Percentiles rank a stretch among this genome's conserved stretches.
phyloP scores from a whole-genome alignment of 1,140 invertebrate genomes.

The Monomorium pharaonis region DNA sequence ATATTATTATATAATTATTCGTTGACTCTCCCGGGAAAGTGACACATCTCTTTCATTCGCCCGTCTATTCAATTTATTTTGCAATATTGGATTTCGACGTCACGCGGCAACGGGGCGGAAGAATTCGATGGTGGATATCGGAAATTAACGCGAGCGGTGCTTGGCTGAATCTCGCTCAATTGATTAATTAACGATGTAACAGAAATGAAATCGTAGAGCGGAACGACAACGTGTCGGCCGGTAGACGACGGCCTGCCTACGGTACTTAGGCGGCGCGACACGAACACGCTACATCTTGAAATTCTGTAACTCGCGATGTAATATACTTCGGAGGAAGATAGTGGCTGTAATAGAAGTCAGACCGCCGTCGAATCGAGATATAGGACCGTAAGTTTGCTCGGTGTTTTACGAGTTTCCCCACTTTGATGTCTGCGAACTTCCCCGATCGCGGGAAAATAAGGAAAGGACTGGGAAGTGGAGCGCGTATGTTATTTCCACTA shows the following conservation, averaged over 20 bases:
- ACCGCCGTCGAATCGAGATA: slow-evolving; percentile 3
- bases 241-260: neutral
- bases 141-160: slow-evolving; percentile 34
- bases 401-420: slow-evolving; percentile 47
- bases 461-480: slow-evolving; percentile 6
- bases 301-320: slow-evolving; percentile 36
- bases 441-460: neutral
- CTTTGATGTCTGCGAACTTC: slow-evolving; percentile 46
- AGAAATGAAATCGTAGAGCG: neutral
- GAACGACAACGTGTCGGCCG: neutral
- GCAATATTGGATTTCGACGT: slow-evolving; percentile 41
- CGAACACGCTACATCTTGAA: slow-evolving; percentile 12
- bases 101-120: neutral
- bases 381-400: slow-evolving; percentile 40
- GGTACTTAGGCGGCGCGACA: neutral
- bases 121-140: slow-evolving; percentile 41
- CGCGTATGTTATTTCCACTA: neutral
- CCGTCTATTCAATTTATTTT: slow-evolving; percentile 26
- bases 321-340: slow-evolving; percentile 12
- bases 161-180: slow-evolving; percentile 31
- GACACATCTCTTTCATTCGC: slow-evolving; percentile 8
- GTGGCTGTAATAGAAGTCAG: slow-evolving; percentile 40
- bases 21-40: neutral
- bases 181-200: slow-evolving; percentile 29
- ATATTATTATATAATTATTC: slow-evolving; percentile 6